Evolutionary conservation across 2,797 vertebrate genomes (phyloP).

Genomic region (Phyllotis vaccarum): DNA sequence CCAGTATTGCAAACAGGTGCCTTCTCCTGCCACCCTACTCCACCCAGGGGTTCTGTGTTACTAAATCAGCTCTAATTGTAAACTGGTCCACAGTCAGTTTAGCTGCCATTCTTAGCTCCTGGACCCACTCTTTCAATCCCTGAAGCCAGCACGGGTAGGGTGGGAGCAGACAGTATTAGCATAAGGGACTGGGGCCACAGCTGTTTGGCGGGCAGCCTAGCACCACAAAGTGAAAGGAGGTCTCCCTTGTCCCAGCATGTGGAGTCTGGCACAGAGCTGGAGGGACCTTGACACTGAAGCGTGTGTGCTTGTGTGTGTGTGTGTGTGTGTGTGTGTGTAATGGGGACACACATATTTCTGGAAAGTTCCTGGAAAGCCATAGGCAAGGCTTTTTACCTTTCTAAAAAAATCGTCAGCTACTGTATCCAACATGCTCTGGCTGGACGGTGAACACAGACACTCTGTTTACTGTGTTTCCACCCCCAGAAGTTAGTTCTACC

Average conservation of each 20-base stretch:
- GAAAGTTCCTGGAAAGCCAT: too few species aligned
- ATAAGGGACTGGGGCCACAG: neutral
- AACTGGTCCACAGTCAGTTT: neutral
- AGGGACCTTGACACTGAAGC: neutral
- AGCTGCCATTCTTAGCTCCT: constrained; percentile 30
- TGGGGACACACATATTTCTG: neutral
- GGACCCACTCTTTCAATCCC: neutral
- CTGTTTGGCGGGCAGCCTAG: neutral
- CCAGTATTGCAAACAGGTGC: constrained; percentile 18
- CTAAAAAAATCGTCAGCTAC: too few species aligned
- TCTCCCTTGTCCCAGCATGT: neutral
- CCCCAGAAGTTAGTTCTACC: constrained; percentile 1
- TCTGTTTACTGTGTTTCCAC: constrained; percentile 2
- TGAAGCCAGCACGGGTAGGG: neutral
- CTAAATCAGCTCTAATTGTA: constrained; percentile 53
- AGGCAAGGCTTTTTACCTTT: too few species aligned
- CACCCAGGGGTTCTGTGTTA: neutral
- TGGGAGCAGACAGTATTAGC: neutral
- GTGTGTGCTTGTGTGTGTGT: neutral
- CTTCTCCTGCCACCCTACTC: neutral
- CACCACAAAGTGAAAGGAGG: neutral
- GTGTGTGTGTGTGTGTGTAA: neutral
- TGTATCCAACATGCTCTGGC: too few species aligned
- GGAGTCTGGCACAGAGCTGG: neutral
- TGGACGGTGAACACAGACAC: neutral